Percentiles rank a stretch among this genome's conserved stretches.
Evolutionary conservation across 2,888 invertebrate species (phyloP).

Genomic region (Nomada fucata): DNA sequence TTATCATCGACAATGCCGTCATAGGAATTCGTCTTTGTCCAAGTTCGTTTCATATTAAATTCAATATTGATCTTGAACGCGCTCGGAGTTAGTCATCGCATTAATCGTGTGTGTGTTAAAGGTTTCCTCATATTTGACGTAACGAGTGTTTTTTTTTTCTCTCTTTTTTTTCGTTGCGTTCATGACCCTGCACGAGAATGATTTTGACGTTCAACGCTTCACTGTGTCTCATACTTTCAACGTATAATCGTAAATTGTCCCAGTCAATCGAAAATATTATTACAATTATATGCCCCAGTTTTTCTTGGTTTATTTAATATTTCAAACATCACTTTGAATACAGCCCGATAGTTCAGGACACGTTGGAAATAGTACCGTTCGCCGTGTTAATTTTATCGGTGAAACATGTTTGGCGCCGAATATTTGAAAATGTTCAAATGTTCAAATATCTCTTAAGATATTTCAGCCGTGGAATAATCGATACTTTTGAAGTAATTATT

Average conservation of each 20-base stretch:
- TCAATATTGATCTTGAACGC: constrained; percentile 41
- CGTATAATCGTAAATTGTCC: neutral
- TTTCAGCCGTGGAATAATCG: no score
- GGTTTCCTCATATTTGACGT: neutral
- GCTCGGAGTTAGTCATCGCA: constrained; percentile 39
- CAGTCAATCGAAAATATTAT: neutral
- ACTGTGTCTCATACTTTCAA: neutral
- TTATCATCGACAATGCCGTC: constrained; percentile 23
- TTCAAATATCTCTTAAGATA: no score
- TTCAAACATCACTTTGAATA: neutral
- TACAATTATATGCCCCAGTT: neutral
- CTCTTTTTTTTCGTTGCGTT: neutral
- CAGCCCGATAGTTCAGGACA: no score
- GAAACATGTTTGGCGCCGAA: no score
- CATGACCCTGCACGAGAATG: neutral
- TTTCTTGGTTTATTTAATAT: neutral
- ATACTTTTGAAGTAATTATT: no score
- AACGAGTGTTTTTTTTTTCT: neutral
- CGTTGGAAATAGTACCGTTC: no score
- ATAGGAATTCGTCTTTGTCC: constrained; percentile 5
- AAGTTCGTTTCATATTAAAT: constrained; percentile 12
- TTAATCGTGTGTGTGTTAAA: constrained; percentile 1
- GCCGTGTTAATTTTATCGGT: no score
- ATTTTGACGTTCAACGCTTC: neutral
- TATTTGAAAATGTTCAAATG: no score